A percentile compares a stretch with the other conserved stretches of the same genome.
phyloP scores from a whole-genome alignment of 2,113 vertebrate genomes.

The Physeter macrocephalus region DNA sequence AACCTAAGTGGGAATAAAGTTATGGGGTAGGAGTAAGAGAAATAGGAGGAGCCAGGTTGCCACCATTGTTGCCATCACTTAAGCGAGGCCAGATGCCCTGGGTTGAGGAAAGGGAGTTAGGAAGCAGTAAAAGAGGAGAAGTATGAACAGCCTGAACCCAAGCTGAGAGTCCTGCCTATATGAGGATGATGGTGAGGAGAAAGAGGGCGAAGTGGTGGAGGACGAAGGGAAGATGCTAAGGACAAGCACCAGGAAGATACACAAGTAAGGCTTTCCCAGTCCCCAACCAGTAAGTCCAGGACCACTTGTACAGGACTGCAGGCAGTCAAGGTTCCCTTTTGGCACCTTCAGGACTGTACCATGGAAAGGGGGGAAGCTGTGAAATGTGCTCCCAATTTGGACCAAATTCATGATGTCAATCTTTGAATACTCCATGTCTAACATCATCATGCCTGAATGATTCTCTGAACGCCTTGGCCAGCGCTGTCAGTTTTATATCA shows the following conservation, averaged over 20 bases:
- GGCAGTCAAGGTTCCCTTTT: background rate
- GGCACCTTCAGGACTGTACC: background rate
- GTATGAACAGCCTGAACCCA: background rate
- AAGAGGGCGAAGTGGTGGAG: background rate
- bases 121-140: background rate
- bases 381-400: background rate
- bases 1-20: background rate
- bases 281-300: background rate
- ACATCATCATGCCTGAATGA: background rate
- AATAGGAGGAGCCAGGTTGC: background rate
- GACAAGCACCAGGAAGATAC: background rate
- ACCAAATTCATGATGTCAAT: background rate
- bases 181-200: background rate
- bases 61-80: background rate
- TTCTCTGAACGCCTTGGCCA: background rate
- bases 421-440: background rate
- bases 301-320: background rate
- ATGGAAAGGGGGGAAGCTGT: background rate
- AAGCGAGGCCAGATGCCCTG: background rate
- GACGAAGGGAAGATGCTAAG: background rate
- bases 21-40: background rate
- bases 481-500: background rate
- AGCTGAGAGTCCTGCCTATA: background rate
- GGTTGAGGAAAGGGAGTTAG: too few species aligned
- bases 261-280: background rate